phyloP scores from a whole-genome alignment of 2,113 vertebrate genomes.

The Brevimyrus niger region DNA sequence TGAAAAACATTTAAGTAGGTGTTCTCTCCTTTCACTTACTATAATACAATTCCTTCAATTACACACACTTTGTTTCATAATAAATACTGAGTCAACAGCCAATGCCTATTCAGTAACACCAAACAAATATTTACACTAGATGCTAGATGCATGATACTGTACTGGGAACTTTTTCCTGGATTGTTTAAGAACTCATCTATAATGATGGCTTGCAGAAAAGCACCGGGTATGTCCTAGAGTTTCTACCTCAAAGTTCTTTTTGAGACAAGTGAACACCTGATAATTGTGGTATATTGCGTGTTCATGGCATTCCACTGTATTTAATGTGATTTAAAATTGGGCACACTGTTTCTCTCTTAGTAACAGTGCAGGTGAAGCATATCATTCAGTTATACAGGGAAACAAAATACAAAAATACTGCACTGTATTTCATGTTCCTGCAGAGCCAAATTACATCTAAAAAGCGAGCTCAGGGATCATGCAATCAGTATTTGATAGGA shows the following conservation, averaged over 20 bases:
- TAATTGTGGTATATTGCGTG: not conserved
- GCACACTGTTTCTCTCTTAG: not conserved
- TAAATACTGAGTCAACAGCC: not conserved
- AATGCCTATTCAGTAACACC: not conserved
- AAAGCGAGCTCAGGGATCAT: not conserved
- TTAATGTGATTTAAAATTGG: not conserved
- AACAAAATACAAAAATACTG: not conserved
- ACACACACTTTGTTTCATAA: not conserved
- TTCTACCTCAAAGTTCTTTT: not conserved
- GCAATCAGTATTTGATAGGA: not conserved
- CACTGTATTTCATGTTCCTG: not conserved
- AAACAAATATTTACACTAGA: not conserved
- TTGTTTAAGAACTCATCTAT: not conserved
- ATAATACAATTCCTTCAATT: not conserved
- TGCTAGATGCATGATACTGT: too few species aligned
- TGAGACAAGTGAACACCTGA: not conserved
- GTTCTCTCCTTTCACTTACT: not conserved
- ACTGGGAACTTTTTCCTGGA: not conserved
- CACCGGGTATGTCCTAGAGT: not conserved
- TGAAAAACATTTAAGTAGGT: not conserved
- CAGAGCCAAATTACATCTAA: not conserved
- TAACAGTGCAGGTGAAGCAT: not conserved
- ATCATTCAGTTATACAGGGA: not conserved
- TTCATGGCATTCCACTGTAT: not conserved
- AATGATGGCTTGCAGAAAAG: not conserved